Evolutionary conservation across 2,888 invertebrate species (phyloP).

Genomic region (Pollenia amentaria): DNA sequence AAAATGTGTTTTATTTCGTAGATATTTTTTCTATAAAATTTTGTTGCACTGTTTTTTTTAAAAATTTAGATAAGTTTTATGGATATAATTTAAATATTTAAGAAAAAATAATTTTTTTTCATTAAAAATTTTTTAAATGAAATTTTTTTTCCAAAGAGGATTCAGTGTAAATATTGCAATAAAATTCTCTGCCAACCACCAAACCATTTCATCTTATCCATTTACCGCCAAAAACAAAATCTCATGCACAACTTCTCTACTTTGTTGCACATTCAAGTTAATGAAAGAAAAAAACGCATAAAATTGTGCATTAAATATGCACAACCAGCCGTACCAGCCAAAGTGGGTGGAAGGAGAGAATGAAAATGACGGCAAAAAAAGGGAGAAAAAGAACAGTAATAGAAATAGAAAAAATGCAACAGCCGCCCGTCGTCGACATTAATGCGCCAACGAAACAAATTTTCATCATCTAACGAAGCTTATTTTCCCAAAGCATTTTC

Average conservation of each 20-base stretch:
- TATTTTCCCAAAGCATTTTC: constrained; percentile 30
- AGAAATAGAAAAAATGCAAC: constrained; percentile 19
- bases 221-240: constrained; percentile 39
- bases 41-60: too few relatives aligned
- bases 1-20: too few relatives aligned
- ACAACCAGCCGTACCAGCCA: neutral
- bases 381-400: neutral
- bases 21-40: too few relatives aligned
- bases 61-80: too few relatives aligned
- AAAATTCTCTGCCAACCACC: constrained; percentile 8
- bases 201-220: neutral
- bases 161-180: neutral
- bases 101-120: too few relatives aligned
- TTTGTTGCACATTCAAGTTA: constrained; percentile 44
- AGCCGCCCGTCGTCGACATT: neutral
- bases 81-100: too few relatives aligned
- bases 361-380: neutral
- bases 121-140: too few relatives aligned
- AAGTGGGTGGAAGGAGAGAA: neutral
- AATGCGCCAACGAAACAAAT: constrained; percentile 17
- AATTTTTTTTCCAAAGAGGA: neutral
- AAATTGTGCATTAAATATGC: constrained; percentile 1
- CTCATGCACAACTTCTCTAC: constrained; percentile 10
- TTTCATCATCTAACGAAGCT: constrained; percentile 26
- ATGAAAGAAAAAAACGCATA: constrained; percentile 32